Evolutionary conservation across 2,797 vertebrate species (phyloP), one percentile per base, ranked within the genome.

Genomic region (Melanotaenia trifasciata): DNA sequence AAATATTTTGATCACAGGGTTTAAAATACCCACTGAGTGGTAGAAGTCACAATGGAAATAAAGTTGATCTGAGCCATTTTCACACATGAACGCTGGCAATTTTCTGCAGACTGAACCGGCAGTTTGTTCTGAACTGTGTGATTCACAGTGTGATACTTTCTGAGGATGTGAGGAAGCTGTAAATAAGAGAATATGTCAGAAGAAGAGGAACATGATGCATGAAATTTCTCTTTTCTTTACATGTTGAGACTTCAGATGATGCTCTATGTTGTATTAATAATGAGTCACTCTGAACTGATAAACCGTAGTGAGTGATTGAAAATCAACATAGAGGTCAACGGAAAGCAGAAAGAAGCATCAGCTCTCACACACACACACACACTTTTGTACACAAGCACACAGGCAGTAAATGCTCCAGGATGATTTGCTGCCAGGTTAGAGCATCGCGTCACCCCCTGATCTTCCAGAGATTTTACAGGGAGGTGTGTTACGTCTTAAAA

Each of bases 21-120:
- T 61, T 58, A 22, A 11, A 36, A 78, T 60, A 67, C 1, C 58
- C 26, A 22, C 10, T 3, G 24, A 59, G 36, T 36, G 38, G 28
- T 22, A 38, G 24, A 3, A n/a, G 0, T 35, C 10, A 14, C 33
- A 58, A 50, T 35, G 0, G 43, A 4, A 67, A n/a, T 22, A 60
- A 33, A 20, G 28, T 11, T 8, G 22, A 59, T 68, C n/a, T n/a
- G 14, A 53, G 50, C 11, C 24, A 13, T 53, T 53, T 53, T 53
- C 12, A 53, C 50, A 53, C n/a, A 26, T 53, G n/a, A 26, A 12
- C 50, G 1, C 50, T 53, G 50, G n/a, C 1, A 3, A 5, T 53
- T 11, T n/a, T 45, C 40, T 45, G 5, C 40, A 45, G 40, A 20
- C 40, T 18, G 40, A 38, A 11, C 35, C 7, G 2, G 2, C 36